A percentile compares a stretch with the other conserved stretches of the same genome.
These are phyloP conservation scores for Heliconius congener DNA, from an alignment of 1,140 invertebrate species.

Conservation along the genomic window DNA sequence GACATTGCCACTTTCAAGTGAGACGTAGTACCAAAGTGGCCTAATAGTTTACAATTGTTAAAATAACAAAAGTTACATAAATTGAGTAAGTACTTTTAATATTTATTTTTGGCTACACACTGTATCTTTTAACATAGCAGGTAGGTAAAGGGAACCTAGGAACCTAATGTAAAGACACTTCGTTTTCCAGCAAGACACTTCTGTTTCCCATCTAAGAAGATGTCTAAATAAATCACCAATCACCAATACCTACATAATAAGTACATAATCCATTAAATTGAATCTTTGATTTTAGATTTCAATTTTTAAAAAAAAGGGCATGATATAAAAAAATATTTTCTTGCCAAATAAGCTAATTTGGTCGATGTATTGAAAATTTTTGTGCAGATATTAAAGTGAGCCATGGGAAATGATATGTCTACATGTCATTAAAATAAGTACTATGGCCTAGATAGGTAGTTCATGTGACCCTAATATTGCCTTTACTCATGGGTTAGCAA, in stretches of 20 bases:
- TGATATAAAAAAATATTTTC: not conserved
- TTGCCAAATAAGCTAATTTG: not conserved
- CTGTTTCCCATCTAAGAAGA: no score
- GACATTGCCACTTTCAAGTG: conserved; percentile 26
- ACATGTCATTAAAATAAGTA: conserved; percentile 9
- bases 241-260: no score
- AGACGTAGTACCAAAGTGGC: conserved; percentile 1
- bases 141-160: no score
- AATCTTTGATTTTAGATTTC: no score
- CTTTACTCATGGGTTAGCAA: not conserved
- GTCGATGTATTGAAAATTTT: not conserved
- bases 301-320: no score
- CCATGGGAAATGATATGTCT: not conserved
- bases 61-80: not conserved
- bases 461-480: not conserved
- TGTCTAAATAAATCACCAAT: no score
- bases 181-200: no score
- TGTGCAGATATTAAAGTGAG: conserved; percentile 13
- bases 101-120: no score
- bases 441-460: conserved; percentile 1
- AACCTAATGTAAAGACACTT: no score
- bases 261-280: no score
- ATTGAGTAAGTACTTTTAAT: not conserved
- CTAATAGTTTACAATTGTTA: not conserved
- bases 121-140: no score